Conservation (phyloP, 2,888 invertebrate genomes). For the Macroteleia sp. region DNA sequence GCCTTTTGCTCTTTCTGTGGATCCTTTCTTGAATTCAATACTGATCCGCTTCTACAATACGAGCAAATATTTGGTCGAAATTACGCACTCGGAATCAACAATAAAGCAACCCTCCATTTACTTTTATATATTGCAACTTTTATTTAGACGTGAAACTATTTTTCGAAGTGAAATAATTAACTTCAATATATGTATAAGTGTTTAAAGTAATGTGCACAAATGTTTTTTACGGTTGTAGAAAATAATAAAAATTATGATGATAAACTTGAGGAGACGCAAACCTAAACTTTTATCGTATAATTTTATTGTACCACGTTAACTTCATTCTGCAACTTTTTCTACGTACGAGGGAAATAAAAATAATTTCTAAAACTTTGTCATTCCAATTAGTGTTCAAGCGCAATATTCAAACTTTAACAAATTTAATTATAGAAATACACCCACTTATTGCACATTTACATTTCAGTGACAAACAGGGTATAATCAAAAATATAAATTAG, state of each 20-base stretch:
- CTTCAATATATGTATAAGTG: too few species aligned
- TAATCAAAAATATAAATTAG: too few species aligned
- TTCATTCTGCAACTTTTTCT: slow-evolving; percentile 15
- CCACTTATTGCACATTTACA: too few species aligned
- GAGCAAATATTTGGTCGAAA: slow-evolving; percentile 44
- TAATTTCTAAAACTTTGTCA: slow-evolving; percentile 2
- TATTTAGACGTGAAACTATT: too few species aligned
- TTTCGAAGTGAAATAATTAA: too few species aligned
- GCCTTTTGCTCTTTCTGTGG: slow-evolving; percentile 39
- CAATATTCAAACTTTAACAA: slow-evolving; percentile 8
- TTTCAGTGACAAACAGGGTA: too few species aligned
- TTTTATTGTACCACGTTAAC: slow-evolving; percentile 1
- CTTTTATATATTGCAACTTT: not conserved
- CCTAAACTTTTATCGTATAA: slow-evolving; percentile 5
- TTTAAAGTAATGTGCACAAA: not conserved
- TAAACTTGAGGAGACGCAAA: slow-evolving; percentile 1
- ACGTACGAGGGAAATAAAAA: slow-evolving; percentile 8
- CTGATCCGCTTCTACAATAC: slow-evolving; percentile 46
- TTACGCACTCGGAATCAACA: slow-evolving; percentile 8
- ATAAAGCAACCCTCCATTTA: slow-evolving; percentile 10
- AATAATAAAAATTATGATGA: not conserved
- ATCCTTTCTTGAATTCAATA: slow-evolving; percentile 40
- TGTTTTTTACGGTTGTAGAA: not conserved
- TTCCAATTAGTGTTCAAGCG: not conserved
- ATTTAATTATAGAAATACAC: slow-evolving; percentile 17